phyloP scores from a whole-genome alignment of 1,140 invertebrate species.

The Drosophila carrolli region DNA sequence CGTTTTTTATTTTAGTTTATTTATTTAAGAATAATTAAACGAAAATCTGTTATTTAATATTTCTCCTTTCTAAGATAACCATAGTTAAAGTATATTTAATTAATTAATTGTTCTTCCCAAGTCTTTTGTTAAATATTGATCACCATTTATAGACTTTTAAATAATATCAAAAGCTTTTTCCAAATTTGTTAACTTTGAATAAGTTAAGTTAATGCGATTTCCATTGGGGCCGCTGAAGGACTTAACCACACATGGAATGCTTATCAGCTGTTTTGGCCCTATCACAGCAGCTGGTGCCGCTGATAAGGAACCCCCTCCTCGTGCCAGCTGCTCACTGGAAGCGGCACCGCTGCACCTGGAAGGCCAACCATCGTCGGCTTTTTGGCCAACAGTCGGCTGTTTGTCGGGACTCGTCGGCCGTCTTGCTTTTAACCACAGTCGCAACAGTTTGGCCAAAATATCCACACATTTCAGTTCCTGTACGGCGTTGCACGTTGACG shows the following conservation, averaged over 20 bases:
- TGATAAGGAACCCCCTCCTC: constrained; percentile 21
- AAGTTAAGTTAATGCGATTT: no score
- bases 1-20: no score
- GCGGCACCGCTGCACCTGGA: constrained; percentile 61
- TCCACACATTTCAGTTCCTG: constrained; percentile 71
- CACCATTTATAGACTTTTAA: no score
- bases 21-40: no score
- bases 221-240: not conserved
- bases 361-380: constrained; percentile 22
- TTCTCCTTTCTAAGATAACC: no score
- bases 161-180: no score
- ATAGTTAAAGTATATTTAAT: no score
- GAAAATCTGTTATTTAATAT: no score
- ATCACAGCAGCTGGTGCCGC: constrained; percentile 53
- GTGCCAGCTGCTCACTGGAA: constrained; percentile 51
- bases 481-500: constrained; percentile 66
- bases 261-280: constrained; percentile 54
- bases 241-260: no score
- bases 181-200: no score
- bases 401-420: constrained; percentile 22
- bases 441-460: constrained; percentile 64
- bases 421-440: constrained; percentile 29
- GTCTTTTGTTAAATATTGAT: not conserved
- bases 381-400: constrained; percentile 15
- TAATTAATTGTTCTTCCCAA: no score